A percentile compares a stretch with the other conserved stretches of the same genome.
These are phyloP conservation scores for Nothoprocta perdicaria DNA, from an alignment of 2,113 vertebrate species.

Conservation along the genomic window DNA sequence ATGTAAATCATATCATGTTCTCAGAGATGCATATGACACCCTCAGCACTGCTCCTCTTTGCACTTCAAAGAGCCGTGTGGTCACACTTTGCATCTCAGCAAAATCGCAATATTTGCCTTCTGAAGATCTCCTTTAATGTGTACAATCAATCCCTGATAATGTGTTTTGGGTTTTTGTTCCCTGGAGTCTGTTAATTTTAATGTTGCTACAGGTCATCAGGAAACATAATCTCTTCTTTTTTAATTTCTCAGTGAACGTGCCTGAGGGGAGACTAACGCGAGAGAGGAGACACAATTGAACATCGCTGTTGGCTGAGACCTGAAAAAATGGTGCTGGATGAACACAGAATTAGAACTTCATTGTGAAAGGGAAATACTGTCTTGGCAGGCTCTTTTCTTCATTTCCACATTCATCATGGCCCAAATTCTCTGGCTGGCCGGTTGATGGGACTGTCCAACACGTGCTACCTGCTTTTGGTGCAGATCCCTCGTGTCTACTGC, in stretches of 20 bases:
- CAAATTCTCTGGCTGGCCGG: slow-evolving; percentile 81
- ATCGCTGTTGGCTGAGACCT: slow-evolving; percentile 13
- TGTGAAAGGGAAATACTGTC: slow-evolving; percentile 46
- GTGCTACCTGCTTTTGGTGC: slow-evolving; percentile 1
- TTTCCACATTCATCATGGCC: slow-evolving; percentile 77
- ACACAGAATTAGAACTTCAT: slow-evolving; percentile 62
- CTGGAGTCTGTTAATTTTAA: slow-evolving; percentile 63
- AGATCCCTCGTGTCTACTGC: slow-evolving; percentile 10
- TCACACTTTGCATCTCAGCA: slow-evolving; percentile 79
- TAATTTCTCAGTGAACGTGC: slow-evolving; percentile 77
- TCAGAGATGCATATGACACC: slow-evolving; percentile 58
- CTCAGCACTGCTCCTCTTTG: slow-evolving; percentile 70
- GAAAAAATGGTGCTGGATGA: slow-evolving; percentile 71
- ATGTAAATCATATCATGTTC: slow-evolving; percentile 65
- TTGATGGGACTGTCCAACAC: slow-evolving; percentile 61
- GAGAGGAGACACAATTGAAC: slow-evolving; percentile 61
- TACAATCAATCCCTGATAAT: slow-evolving; percentile 51
- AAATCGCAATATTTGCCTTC: slow-evolving; percentile 75
- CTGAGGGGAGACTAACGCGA: slow-evolving; percentile 65
- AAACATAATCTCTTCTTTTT: slow-evolving; percentile 76
- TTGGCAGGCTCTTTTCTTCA: slow-evolving; percentile 14
- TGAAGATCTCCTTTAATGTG: slow-evolving; percentile 66
- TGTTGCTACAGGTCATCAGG: slow-evolving; percentile 66
- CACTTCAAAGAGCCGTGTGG: slow-evolving; percentile 77
- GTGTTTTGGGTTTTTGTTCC: slow-evolving; percentile 46